Percentiles rank a stretch among this genome's conserved stretches.
These are phyloP conservation scores for Mamestra brassicae DNA, from an alignment of 2,888 invertebrate species.

Conservation along the genomic window DNA sequence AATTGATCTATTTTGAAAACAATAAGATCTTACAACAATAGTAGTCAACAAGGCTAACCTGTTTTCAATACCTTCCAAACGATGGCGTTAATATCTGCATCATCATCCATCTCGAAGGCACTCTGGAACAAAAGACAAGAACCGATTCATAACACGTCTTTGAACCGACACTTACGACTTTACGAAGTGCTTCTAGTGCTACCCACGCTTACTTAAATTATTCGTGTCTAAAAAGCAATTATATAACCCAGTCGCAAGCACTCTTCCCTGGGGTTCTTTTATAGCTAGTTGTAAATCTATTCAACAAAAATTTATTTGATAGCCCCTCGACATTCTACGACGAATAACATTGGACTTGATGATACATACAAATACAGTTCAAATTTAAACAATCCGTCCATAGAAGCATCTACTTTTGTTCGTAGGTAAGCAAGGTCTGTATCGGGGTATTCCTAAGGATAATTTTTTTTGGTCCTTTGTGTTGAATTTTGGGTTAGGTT, in stretches of 20 bases:
- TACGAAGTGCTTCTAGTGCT: slow-evolving; percentile 42
- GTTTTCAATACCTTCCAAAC: slow-evolving; percentile 70
- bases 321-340: slow-evolving; percentile 49
- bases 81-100: slow-evolving; percentile 70
- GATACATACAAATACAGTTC: slow-evolving; percentile 50
- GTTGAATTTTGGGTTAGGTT: slow-evolving; percentile 60
- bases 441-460: slow-evolving; percentile 77
- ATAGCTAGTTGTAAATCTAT: slow-evolving; percentile 77
- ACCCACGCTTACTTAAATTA: slow-evolving; percentile 46
- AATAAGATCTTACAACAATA: slow-evolving; percentile 32
- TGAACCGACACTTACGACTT: slow-evolving; percentile 38
- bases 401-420: slow-evolving; percentile 46
- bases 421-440: slow-evolving; percentile 65
- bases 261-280: slow-evolving; percentile 72
- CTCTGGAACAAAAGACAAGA: slow-evolving; percentile 69
- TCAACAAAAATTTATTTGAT: slow-evolving; percentile 72
- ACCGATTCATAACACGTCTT: slow-evolving; percentile 28
- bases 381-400: slow-evolving; percentile 47
- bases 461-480: slow-evolving; percentile 76
- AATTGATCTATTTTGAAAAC: slow-evolving; percentile 30
- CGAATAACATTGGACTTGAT: slow-evolving; percentile 53
- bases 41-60: slow-evolving; percentile 63
- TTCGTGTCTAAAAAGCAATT: slow-evolving; percentile 61
- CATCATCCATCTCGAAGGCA: slow-evolving; percentile 69
- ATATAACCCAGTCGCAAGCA: slow-evolving; percentile 68